Conservation (phyloP, 2,888 invertebrate species). For the Seira ritae region DNA sequence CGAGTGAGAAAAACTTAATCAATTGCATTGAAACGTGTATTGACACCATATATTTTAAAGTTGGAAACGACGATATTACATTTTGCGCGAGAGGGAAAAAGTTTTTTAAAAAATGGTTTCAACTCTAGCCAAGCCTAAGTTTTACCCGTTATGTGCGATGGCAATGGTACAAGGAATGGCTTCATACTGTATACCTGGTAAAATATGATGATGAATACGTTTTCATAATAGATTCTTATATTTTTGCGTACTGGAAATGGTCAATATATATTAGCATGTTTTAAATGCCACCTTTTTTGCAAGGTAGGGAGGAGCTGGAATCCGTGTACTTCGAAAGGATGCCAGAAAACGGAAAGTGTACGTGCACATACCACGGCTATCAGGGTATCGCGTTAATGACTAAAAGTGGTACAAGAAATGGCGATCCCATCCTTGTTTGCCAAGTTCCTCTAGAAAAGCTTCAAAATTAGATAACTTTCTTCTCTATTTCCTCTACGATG, state of each 20-base stretch:
- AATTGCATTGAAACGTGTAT: neutral
- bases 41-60: no score
- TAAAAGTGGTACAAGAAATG: constrained; percentile 17
- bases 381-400: constrained; percentile 3
- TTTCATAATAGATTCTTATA: no score
- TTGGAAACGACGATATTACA: no score
- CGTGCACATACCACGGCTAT: neutral
- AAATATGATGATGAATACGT: no score
- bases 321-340: no score
- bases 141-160: no score
- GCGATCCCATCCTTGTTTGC: neutral
- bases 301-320: constrained; percentile 1
- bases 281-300: neutral
- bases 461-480: constrained; percentile 18
- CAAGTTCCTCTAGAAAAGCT: neutral
- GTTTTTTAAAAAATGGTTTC: no score
- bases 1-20: neutral
- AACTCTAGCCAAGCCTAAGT: no score
- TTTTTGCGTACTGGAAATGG: no score
- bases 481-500: neutral
- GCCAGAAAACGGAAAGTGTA: neutral
- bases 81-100: no score
- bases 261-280: constrained; percentile 19
- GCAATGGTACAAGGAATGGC: no score
- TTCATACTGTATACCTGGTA: no score